Evolutionary conservation across 1,140 invertebrate species (phyloP), one percentile per base, ranked within the genome.

Genomic region (Thaumatotibia leucotreta): DNA sequence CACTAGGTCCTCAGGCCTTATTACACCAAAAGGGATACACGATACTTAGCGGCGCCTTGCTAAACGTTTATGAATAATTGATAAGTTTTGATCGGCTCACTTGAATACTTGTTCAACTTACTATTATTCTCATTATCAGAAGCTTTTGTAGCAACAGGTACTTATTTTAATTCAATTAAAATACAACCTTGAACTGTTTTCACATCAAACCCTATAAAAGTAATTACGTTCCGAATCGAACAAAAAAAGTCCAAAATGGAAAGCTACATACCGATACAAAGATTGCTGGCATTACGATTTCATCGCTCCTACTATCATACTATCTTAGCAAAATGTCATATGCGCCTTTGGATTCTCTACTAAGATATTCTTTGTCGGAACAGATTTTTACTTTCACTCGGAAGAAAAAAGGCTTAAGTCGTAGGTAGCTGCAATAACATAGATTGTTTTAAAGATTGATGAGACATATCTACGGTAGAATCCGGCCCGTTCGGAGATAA

Each of bases 391-490:
- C 4, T 8, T 31, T 8, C 29, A 11, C n/a, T n/a, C n/a, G 6
- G 32, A 11, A 11, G 32, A 33, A 33, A 33, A 33, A 33, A 33
- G 32, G n/a, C 32, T 33, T 1, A 33, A 33, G 32, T 33, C 32
- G 10, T 33, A 11, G 9, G 4, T 2, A 29, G n/a, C 2, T 5
- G n/a, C 32, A 33, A 9, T 33, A 33, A 9, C 9, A 33, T 33
- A 11, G 32, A 11, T 9, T 33, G 32, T 11, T 33, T 33, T 11
- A 33, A 33, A 10, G 6, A 11, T 75, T 81, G 76, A 81, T 79
- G 14, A 33, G 64, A 64, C 72, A 76, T 78, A 78, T 80, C 73
- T 72, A 50, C 67, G 79, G 72, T 77, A 73, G 77, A 78, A 80
- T 78, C 74, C 70, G 67, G 67, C 68, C 63, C 69, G 64, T 54